Evolutionary conservation across 2,888 invertebrate genomes (phyloP), one percentile per base, ranked within the genome.

Genomic region (Caradrina clavipalpis): DNA sequence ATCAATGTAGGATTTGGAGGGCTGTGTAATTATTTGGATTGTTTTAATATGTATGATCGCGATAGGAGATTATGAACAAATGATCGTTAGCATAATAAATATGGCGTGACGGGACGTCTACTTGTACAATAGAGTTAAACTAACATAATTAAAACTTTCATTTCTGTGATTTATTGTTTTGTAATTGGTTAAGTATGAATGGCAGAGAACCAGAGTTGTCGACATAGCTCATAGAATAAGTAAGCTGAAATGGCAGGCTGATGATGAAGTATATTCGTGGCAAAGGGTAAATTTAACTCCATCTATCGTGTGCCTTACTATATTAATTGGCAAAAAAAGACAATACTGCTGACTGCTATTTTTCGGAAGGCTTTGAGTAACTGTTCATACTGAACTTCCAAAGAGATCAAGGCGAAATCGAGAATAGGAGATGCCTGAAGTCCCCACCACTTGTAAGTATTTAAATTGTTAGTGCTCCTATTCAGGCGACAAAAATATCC

Each of bases 11-110:
- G 61, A 83, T 85, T 86, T 86, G 70, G 66, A 78, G 67, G 77
- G 68, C 73, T 85, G 82, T 85, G 83, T 88, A 88, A 88, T 88
- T 88, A 88, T 88, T 86, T 87, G 84, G 87, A 87, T 87, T 88
- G 88, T 88, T 87, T 86, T 86, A 81, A 83, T 83, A 86, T 74
- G 82, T 84, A 79, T 87, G 78, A 82, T 81, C 68, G 72, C 45
- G 84, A 83, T 88, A 83, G 64, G 76, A 69, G 80, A 76, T 82
- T 76, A 64, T 73, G 53, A 76, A 76, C 78, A 82, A 77, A 82
- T 76, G 73, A 69, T 69, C 67, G 73, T 83, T 77, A 77, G 73
- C 82, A 73, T 82, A 70, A 63, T 75, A 71, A 67, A 71, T 71
- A 72, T 68, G 67, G 71, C 76, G 76, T 82, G 78, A 82, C 76